These are phyloP conservation scores for Spilarctia lutea DNA, from an alignment of 2,888 invertebrate species.

Conservation along the genomic window DNA sequence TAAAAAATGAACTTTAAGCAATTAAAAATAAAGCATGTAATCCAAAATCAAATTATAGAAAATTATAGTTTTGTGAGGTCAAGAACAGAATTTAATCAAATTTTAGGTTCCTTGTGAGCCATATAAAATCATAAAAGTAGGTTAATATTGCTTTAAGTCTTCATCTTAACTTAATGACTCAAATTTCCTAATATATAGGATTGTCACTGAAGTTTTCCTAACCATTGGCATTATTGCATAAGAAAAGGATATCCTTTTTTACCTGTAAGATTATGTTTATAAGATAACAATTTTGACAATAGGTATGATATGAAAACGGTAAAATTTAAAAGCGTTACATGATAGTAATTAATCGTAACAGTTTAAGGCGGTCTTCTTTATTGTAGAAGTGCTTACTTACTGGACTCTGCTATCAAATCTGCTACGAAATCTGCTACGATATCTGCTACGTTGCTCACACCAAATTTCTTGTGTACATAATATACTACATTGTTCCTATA, in stretches of 20 bases:
- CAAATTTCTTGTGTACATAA: not conserved
- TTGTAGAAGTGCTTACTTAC: no score
- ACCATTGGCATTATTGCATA: not conserved
- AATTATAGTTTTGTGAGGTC: no score
- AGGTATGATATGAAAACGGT: not conserved
- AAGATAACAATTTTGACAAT: not conserved
- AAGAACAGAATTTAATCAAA: no score
- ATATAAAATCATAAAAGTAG: no score
- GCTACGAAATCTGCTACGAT: not conserved
- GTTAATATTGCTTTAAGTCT: no score
- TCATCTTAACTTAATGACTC: no score
- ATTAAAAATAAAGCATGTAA: no score
- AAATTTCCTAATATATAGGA: no score
- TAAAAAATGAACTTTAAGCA: no score
- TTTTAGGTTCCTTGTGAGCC: no score
- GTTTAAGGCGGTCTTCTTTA: not conserved
- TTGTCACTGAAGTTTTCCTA: not conserved
- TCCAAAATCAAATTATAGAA: no score
- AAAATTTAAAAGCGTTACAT: not conserved
- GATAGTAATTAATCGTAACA: not conserved
- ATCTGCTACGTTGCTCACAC: not conserved
- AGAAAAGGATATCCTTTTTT: not conserved
- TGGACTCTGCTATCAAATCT: not conserved
- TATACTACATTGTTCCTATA: not conserved
- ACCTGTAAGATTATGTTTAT: not conserved